Conservation (phyloP, 2,888 invertebrate genomes). For the Macrophya annulata region DNA sequence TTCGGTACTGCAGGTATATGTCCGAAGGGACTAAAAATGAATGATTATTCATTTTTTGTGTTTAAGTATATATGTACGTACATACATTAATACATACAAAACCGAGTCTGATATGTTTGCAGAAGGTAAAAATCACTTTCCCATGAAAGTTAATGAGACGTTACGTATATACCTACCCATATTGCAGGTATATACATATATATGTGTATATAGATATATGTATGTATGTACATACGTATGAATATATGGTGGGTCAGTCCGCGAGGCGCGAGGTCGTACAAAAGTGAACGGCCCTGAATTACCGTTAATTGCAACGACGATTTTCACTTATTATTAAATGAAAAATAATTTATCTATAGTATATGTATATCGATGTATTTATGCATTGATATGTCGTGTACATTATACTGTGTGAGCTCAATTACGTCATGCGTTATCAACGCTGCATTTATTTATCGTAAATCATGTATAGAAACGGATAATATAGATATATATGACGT, state of each 20-base stretch:
- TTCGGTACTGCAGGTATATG: background rate
- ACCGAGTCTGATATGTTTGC: slow-evolving; percentile 10
- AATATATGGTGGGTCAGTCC: slow-evolving; percentile 1
- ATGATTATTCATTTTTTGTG: background rate
- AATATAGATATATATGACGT: background rate
- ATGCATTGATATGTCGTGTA: background rate
- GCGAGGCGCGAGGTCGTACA: slow-evolving; percentile 36
- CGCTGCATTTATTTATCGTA: background rate
- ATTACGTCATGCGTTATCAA: background rate
- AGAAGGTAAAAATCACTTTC: slow-evolving; percentile 42
- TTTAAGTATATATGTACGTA: background rate
- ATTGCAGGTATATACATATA: too few species aligned
- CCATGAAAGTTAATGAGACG: slow-evolving; percentile 54
- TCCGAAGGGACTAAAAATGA: background rate
- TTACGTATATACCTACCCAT: slow-evolving; percentile 28
- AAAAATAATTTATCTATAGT: background rate
- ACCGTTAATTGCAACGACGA: slow-evolving; percentile 17
- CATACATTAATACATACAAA: background rate
- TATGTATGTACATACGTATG: background rate
- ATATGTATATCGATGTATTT: background rate
- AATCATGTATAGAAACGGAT: background rate
- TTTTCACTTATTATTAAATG: slow-evolving; percentile 20
- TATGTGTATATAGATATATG: too few species aligned
- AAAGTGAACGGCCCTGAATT: slow-evolving; percentile 51
- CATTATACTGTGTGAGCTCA: background rate